These are phyloP conservation scores for Pardalotus punctatus DNA, from an alignment of 2,113 vertebrate genomes.

Conservation along the genomic window DNA sequence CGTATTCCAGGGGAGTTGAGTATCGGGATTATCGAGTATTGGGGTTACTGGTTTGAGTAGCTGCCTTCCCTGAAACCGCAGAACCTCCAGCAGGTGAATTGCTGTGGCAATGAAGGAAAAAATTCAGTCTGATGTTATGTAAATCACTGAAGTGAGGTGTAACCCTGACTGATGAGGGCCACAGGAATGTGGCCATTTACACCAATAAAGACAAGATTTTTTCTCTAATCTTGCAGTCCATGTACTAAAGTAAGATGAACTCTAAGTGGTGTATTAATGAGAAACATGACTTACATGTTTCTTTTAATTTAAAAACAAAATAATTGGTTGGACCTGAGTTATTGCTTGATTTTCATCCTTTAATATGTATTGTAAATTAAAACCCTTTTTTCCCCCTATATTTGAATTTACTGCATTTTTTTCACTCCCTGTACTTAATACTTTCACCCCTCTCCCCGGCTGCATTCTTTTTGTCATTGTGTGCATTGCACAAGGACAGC, in stretches of 20 bases:
- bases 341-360: not conserved
- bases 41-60: not conserved
- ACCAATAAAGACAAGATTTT: not conserved
- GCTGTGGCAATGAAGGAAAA: not conserved
- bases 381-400: not conserved
- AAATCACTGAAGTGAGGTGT: not conserved
- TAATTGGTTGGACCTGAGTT: not conserved
- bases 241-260: not conserved
- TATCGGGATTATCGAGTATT: no score
- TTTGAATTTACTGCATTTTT: not conserved
- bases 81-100: not conserved
- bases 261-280: not conserved
- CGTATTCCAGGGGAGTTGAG: no score
- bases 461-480: slow-evolving; percentile 59
- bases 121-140: not conserved
- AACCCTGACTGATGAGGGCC: not conserved
- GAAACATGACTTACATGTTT: not conserved
- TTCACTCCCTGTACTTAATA: not conserved
- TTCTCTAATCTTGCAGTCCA: not conserved
- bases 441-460: not conserved
- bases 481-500: slow-evolving; percentile 53
- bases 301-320: not conserved
- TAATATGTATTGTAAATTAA: not conserved
- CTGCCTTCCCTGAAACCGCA: not conserved
- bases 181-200: not conserved